Evolutionary conservation across 2,113 vertebrate genomes (phyloP).

Genomic region (Nicator chloris): DNA sequence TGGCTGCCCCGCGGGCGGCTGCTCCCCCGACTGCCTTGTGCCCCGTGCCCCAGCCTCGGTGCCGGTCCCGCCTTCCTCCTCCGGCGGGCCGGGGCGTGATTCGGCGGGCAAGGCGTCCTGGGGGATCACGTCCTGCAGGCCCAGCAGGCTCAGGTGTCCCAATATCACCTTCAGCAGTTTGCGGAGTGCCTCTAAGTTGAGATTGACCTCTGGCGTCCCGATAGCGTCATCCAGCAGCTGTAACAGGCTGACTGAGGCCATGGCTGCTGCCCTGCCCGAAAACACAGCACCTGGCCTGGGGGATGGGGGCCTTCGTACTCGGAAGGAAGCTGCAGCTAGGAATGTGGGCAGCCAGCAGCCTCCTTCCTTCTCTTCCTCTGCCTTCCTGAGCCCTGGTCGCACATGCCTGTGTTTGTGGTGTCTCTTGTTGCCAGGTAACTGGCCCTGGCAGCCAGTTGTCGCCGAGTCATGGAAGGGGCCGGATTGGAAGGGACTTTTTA

Average conservation of each 20-base stretch:
- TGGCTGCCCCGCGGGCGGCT: too few species aligned
- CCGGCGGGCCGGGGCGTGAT: too few species aligned
- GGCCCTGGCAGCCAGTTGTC: neutral
- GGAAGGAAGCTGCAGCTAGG: neutral
- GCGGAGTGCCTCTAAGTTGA: neutral
- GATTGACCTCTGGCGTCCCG: neutral
- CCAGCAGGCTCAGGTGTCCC: neutral
- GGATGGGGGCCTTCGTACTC: neutral
- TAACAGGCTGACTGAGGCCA: neutral
- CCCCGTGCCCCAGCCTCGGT: rapidly evolving
- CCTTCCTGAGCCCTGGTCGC: neutral
- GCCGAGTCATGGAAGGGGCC: neutral
- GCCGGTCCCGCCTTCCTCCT: neutral
- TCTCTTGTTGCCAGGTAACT: neutral
- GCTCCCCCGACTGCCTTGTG: neutral
- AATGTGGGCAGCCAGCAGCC: neutral
- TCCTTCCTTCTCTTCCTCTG: neutral
- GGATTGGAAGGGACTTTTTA: neutral
- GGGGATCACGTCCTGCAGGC: neutral
- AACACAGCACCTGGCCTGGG: neutral
- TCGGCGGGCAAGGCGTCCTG: too few species aligned
- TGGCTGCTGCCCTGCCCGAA: neutral
- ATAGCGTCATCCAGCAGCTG: neutral
- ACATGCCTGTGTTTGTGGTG: neutral
- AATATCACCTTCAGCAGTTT: neutral